Evolutionary conservation across 2,888 invertebrate genomes (phyloP), one percentile per base, ranked within the genome.

Genomic region (Meta bourneti): DNA sequence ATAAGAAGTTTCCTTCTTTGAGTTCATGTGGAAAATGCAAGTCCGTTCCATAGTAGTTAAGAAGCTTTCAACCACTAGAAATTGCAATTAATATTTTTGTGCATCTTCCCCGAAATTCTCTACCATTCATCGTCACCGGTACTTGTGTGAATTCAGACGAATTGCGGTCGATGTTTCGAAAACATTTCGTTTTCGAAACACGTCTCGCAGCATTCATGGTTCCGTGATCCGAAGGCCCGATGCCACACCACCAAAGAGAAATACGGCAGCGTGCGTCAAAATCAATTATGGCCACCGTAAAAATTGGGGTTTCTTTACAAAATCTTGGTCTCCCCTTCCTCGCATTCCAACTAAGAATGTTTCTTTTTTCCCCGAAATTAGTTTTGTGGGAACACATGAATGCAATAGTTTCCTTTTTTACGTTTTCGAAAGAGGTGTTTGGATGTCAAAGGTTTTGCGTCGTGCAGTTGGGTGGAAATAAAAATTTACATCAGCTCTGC

Each of bases 241-340:
- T 80, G 74, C 90, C 71, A 70, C 79, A 34, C 54, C 51, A 49
- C 61, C 84, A 84, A 90, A 79, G 54, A 89, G 71, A 80, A 80
- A 90, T 90, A 75, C 85, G 54, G 89, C 48, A 79, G 71, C 75
- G 79, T 79, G 87, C 87, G 91, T 91, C 91, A 91, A 91, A 91
- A 91, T 91, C 91, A 91, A 91, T 91, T 91, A 91, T 74, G 87
- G 78, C 51, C n/a, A 87, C 82, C 87, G 87, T 87, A 91, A 91
- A 91, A 91, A 91, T 91, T 77, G 87, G 83, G 16, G 79, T 79
- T 78, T 87, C 72, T 78, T 79, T 83, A 51, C 13, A 83, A 91
- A 91, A 86, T 82, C 71, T 72, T 78, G 13, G 20, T 5, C 16
- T 61, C 34, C 72, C n/a, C 20, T 72, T 52, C 77, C 72, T 72